phyloP scores from a whole-genome alignment of 1,140 invertebrate species.

The Cotesia glomerata region DNA sequence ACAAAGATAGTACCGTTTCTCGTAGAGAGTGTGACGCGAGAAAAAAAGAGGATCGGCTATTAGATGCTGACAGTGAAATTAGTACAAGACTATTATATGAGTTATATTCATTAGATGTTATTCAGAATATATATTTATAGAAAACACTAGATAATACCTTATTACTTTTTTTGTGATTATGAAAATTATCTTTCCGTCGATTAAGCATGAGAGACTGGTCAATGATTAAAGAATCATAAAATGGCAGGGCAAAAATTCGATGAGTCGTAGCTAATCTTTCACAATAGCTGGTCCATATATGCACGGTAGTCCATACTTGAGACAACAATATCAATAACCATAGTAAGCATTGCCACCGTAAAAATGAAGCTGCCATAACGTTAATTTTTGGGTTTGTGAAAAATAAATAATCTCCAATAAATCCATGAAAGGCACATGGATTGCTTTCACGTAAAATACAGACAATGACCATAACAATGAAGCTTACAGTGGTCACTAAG shows the following conservation, averaged over 20 bases:
- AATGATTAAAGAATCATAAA: conserved; percentile 82
- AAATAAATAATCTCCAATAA: conserved; percentile 73
- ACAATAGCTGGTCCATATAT: conserved; percentile 81
- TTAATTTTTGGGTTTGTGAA: conserved; percentile 66
- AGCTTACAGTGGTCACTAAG: conserved; percentile 72
- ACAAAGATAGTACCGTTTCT: too few species aligned
- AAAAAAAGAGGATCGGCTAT: too few species aligned
- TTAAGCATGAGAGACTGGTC: conserved; percentile 89
- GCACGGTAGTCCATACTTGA: conserved; percentile 81
- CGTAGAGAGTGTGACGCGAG: too few species aligned
- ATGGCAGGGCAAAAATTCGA: conserved; percentile 80
- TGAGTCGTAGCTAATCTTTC: conserved; percentile 82
- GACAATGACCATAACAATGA: conserved; percentile 69
- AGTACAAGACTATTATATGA: too few species aligned
- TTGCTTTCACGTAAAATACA: conserved; percentile 68
- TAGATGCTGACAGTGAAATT: too few species aligned
- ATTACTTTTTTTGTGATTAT: conserved; percentile 58
- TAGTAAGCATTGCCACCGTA: conserved; percentile 71
- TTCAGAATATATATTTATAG: too few species aligned
- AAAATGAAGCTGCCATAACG: conserved; percentile 65
- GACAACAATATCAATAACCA: conserved; percentile 80
- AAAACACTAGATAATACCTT: not conserved
- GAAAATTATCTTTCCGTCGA: conserved; percentile 75
- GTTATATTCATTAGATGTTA: too few species aligned
- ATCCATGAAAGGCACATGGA: conserved; percentile 68